A percentile compares a stretch with the other conserved stretches of the same genome.
Evolutionary conservation across 2,888 invertebrate genomes (phyloP).

Genomic region (Monopis laevigella): DNA sequence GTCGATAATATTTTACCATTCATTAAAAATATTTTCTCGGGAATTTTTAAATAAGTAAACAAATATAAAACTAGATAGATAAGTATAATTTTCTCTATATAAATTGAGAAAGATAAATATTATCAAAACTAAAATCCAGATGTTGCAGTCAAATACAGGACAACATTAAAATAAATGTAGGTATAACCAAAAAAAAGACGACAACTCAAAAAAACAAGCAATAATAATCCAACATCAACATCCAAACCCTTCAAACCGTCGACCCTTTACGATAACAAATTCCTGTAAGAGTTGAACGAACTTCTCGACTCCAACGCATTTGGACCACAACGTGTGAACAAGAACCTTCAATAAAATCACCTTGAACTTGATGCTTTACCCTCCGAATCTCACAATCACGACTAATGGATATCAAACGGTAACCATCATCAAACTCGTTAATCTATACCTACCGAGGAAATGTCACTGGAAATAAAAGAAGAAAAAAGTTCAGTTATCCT

Average conservation of each 20-base stretch:
- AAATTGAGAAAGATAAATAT: too few relatives aligned
- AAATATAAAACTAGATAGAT: too few relatives aligned
- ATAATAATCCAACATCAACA: too few relatives aligned
- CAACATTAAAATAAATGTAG: too few relatives aligned
- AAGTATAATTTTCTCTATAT: too few relatives aligned
- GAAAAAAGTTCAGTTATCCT: slow-evolving; percentile 60
- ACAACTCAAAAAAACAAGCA: too few relatives aligned
- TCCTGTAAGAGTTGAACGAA: not conserved
- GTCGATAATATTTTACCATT: too few relatives aligned
- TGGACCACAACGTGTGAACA: not conserved
- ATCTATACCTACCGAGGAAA: slow-evolving; percentile 32
- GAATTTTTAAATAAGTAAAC: too few relatives aligned
- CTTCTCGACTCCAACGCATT: not conserved
- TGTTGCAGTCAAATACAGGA: too few relatives aligned
- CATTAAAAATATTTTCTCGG: too few relatives aligned
- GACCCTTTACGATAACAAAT: not conserved
- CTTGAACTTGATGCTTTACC: not conserved
- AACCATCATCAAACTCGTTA: slow-evolving; percentile 43
- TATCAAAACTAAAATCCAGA: too few relatives aligned
- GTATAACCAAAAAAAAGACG: too few relatives aligned
- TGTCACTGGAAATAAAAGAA: slow-evolving; percentile 49
- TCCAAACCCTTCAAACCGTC: not conserved
- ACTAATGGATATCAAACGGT: slow-evolving; percentile 33
- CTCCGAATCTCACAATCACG: slow-evolving; percentile 22
- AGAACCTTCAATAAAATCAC: not conserved